Base-by-base conservation (phyloP, 2,113 vertebrate species). In the Lamprotornis superbus region DNA sequence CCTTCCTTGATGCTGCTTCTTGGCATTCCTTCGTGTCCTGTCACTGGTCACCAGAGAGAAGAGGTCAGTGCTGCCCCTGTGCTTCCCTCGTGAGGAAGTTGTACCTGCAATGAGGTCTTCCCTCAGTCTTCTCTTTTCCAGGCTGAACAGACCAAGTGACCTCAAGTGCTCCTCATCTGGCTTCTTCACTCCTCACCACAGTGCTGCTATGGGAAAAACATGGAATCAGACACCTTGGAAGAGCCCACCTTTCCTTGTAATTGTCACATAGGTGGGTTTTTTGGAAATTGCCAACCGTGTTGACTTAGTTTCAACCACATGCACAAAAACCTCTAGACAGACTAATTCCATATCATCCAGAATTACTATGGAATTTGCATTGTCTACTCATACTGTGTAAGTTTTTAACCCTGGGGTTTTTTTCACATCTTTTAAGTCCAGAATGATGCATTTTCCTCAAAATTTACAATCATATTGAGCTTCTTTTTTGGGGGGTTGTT, bases 211-310 rank as follows among this genome's bases (percentile, higher is more conserved):
- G 47, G 87, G 46, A 75, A 83, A 60, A 77, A n/a, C 12, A 65
- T 27, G 21, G 42, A 49, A 50, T 35, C 0, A 5, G 27, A 47
- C 10, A 39, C 9, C 12, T 71, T 2, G 1, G 30, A 77, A 53
- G 18, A 64, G 12, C 4, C 11, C 12, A 42, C 4, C 17, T 63
- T 24, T 50, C 49, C 89, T 55, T 53, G 24, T 22, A 46, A 27
- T 3, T 33, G 5, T n/a, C 44, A 68, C 1, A 1, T 9, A 68
- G 28, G 12, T 4, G 8, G 3, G 3, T 0, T 30, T 76, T 39
- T 60, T 16, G 7, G 15, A 28, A 82, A 33, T 22, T 33, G 31
- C 1, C 49, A 65, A 4, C 7, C 47, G 5, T 19, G 11, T 46
- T 59, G 50, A 23, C 15, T 63, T 69, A 9, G 4, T 59, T 81